phyloP scores from a whole-genome alignment of 2,888 invertebrate genomes.

The Caenorhabditis sp. region DNA sequence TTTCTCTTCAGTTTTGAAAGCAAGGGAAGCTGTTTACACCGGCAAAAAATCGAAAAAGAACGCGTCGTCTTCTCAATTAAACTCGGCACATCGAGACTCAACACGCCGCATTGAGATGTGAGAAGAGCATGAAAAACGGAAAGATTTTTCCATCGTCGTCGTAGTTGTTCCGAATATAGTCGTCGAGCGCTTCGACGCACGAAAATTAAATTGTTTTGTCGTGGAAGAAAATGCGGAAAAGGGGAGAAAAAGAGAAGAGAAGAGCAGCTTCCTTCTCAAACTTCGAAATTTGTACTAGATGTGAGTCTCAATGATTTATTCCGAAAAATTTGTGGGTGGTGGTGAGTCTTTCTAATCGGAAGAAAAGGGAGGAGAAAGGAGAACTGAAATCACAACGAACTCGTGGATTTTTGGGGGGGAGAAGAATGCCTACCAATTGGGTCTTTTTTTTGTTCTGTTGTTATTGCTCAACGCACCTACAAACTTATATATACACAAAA shows the following conservation, averaged over 20 bases:
- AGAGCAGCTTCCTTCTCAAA: conserved; percentile 15
- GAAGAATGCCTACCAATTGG: conserved; percentile 43
- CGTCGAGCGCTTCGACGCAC: conserved; percentile 12
- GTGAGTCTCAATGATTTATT: conserved; percentile 42
- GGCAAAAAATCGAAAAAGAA: conserved; percentile 20
- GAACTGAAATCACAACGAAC: conserved; percentile 25
- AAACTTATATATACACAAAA: conserved; percentile 49
- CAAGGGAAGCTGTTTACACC: neutral
- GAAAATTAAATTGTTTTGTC: conserved; percentile 63
- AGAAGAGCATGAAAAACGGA: conserved; percentile 35
- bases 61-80: conserved; percentile 43
- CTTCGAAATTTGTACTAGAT: neutral
- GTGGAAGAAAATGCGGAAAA: conserved; percentile 24
- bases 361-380: neutral
- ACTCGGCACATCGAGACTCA: conserved; percentile 39
- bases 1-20: neutral
- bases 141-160: conserved; percentile 30
- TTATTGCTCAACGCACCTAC: conserved; percentile 51
- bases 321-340: conserved; percentile 6
- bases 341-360: conserved; percentile 9
- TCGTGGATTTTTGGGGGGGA: conserved; percentile 19
- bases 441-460: conserved; percentile 33
- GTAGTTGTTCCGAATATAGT: neutral
- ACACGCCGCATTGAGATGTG: conserved; percentile 48
- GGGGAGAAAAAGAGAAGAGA: neutral